Conservation (phyloP, 1,140 invertebrate species). For the Drosophila pandora region DNA sequence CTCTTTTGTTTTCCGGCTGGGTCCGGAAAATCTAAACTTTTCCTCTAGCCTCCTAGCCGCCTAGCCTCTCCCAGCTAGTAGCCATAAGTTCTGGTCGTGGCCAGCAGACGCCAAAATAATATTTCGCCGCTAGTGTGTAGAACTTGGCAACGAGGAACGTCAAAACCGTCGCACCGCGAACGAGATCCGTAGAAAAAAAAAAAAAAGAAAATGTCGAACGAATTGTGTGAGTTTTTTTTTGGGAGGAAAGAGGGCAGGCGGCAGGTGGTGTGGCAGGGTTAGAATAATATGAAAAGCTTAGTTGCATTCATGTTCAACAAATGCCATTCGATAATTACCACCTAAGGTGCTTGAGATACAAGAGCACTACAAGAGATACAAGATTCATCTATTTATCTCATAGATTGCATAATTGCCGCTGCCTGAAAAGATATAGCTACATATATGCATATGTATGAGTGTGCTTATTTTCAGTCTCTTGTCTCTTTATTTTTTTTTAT, state of each 20-base stretch:
- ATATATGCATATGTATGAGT: conserved; percentile 29
- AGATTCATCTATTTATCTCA: conserved; percentile 56
- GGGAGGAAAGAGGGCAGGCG: neutral
- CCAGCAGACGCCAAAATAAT: conserved; percentile 60
- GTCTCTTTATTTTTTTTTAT: conserved; percentile 20
- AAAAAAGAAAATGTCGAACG: conserved; percentile 66
- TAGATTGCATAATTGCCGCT: conserved; percentile 75
- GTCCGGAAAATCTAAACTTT: conserved; percentile 64
- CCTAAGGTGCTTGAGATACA: conserved; percentile 27
- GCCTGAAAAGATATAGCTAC: conserved; percentile 39
- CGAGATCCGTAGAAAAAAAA: conserved; percentile 31
- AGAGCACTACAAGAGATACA: conserved; percentile 2
- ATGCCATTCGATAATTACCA: conserved; percentile 66
- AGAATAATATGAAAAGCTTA: conserved; percentile 35
- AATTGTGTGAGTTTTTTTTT: conserved; percentile 63
- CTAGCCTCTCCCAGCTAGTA: neutral
- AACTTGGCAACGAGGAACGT: conserved; percentile 71
- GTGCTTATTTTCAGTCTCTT: conserved; percentile 38
- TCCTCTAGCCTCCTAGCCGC: conserved; percentile 17
- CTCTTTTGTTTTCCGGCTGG: conserved; percentile 56
- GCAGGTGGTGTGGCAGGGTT: neutral
- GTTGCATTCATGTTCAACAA: conserved; percentile 35
- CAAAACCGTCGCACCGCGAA: conserved; percentile 59
- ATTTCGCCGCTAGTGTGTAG: conserved; percentile 76
- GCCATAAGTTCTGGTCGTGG: conserved; percentile 19